Base-by-base conservation (phyloP, 2,888 invertebrate genomes). In the Phengaris arion region DNA sequence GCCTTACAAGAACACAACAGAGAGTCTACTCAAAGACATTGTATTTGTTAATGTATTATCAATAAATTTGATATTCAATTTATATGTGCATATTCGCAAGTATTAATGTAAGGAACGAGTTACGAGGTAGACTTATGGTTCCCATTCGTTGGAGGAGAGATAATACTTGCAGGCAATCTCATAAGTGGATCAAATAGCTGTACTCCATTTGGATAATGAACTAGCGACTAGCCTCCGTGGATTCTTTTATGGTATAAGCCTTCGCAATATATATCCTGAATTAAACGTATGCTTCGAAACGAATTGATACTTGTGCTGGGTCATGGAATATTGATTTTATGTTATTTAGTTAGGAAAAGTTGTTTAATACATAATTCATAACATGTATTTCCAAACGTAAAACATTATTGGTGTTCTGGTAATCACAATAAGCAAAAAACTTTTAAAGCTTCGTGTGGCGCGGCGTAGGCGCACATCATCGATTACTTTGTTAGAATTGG, bases 121-220 rank as follows among this genome's bases (percentile, higher is more conserved):
- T 93, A 92, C 92, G 90, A 89, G 89, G 89, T 90, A 92, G 90
- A 93, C 92, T 91, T 92, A 93, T 91, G 89, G 91, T 87, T 89
- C 88, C 89, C 89, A 92, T 93, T 92, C 92, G 86, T 87, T 85
- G 84, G 86, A 89, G 85, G 85, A 91, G 88, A 93, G 92, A 92
- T 93, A 93, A 93, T 92, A 91, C 89, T 91, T 90, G 90, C 91
- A 92, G 90, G 92, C 93, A 93, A 93, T 93, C 93, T 90, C 92
- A 93, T 92, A 93, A 93, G 93, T 93, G 93, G 92, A 93, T 93
- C 92, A 93, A 92, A 93, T 93, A 93, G 92, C 91, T 92, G 89
- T 89, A 92, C 91, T 93, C 93, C 93, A 93, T 93, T 93, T 93
- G 91, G 89, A 90, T 93, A 93, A 93, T 92, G 93, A 93, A 93